A percentile compares a stretch with the other conserved stretches of the same genome.
phyloP scores from a whole-genome alignment of 2,113 vertebrate species.

The Tenrec ecaudatus region DNA sequence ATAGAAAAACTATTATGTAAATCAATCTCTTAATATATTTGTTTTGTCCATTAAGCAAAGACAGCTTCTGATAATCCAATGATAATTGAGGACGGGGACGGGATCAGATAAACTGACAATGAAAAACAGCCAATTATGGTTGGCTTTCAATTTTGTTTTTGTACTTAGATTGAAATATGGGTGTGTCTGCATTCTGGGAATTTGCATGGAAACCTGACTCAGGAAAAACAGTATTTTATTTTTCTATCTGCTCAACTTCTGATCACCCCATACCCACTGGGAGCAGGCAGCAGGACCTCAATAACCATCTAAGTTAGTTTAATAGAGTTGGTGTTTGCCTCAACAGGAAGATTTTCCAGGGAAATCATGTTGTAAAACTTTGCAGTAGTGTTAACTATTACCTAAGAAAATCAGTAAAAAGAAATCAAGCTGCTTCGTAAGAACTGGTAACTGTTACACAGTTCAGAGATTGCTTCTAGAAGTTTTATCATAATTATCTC shows the following conservation, averaged over 20 bases:
- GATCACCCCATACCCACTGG: not conserved
- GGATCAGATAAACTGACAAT: not conserved
- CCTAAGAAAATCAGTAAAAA: constrained; percentile 15
- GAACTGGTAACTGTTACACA: not conserved
- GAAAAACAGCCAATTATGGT: not conserved
- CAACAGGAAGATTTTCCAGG: not conserved
- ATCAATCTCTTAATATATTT: not conserved
- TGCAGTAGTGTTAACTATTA: not conserved
- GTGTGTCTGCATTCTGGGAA: constrained; percentile 67
- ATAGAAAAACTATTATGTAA: not conserved
- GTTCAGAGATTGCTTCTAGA: constrained; percentile 42
- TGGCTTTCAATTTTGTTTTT: constrained; percentile 69
- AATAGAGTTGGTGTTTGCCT: not conserved
- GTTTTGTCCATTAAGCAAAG: not conserved
- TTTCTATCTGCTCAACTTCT: not conserved
- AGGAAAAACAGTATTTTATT: constrained; percentile 23
- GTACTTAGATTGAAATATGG: constrained; percentile 51
- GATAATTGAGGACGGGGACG: not conserved
- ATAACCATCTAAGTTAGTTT: not conserved
- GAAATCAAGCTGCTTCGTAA: constrained; percentile 1
- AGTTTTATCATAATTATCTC: not conserved
- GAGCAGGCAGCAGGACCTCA: not conserved
- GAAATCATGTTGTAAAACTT: not conserved
- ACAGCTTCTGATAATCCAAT: not conserved
- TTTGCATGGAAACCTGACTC: constrained; percentile 56